Percentiles rank a stretch among this genome's conserved stretches.
Evolutionary conservation across 2,797 vertebrate genomes (phyloP).

Genomic region (Furcifer pardalis): DNA sequence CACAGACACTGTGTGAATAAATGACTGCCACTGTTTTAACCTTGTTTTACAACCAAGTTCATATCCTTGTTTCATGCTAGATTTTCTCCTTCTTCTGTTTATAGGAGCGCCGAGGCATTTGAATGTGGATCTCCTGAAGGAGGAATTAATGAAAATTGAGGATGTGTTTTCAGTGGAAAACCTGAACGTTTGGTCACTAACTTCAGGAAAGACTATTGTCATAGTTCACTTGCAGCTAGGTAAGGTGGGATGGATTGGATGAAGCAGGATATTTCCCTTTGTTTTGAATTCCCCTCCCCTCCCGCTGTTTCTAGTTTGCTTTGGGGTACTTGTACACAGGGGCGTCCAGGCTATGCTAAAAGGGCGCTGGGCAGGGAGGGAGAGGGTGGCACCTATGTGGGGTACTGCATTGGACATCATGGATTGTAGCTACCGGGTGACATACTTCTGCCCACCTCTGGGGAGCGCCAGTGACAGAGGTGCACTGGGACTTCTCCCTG

Average conservation of each 20-base stretch:
- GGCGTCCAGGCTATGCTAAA: too few relatives aligned
- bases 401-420: too few relatives aligned
- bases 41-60: neutral
- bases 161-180: conserved; percentile 92
- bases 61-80: conserved; percentile 7
- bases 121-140: conserved; percentile 86
- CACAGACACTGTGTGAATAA: neutral
- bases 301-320: too few relatives aligned
- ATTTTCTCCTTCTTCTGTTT: conserved; percentile 45
- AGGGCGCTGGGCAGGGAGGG: too few relatives aligned
- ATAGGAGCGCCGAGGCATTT: conserved; percentile 91
- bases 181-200: conserved; percentile 95
- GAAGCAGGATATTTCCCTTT: too few relatives aligned
- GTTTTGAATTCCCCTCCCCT: too few relatives aligned
- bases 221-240: conserved; percentile 91
- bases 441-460: too few relatives aligned
- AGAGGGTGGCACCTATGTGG: too few relatives aligned
- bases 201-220: conserved; percentile 89
- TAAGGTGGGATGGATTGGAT: conserved; percentile 54
- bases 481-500: too few relatives aligned
- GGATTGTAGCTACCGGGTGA: too few relatives aligned
- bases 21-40: neutral
- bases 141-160: conserved; percentile 92
- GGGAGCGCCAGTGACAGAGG: too few relatives aligned
- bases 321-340: too few relatives aligned